Evolutionary conservation across 1,140 invertebrate species (phyloP).

Genomic region (Heliconius congener): DNA sequence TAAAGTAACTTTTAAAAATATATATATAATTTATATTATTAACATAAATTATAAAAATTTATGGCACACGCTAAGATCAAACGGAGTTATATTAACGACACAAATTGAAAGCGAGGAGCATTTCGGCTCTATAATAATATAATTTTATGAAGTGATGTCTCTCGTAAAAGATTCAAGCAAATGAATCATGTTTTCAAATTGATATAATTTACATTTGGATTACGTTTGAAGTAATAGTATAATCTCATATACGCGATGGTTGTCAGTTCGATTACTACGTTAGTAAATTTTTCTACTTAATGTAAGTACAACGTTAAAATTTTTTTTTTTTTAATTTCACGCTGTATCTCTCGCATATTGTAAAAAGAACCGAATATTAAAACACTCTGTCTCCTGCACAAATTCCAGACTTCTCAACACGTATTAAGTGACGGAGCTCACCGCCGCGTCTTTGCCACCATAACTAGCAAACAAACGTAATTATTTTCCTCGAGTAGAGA

Average conservation of each 20-base stretch:
- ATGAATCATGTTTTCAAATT: slow-evolving; percentile 5
- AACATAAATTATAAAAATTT: slow-evolving; percentile 7
- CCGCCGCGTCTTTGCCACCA: no score
- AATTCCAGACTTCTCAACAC: no score
- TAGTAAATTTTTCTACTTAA: no score
- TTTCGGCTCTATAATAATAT: not conserved
- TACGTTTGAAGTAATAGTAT: not conserved
- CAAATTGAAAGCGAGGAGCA: not conserved
- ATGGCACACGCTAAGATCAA: slow-evolving; percentile 1
- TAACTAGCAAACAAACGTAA: no score
- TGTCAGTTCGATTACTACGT: not conserved
- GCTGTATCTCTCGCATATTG: no score
- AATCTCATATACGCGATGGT: not conserved
- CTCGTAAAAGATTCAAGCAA: not conserved
- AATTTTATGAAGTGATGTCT: slow-evolving; percentile 4
- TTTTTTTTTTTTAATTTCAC: no score
- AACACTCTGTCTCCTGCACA: no score
- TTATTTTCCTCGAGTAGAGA: no score
- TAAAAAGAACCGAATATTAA: no score
- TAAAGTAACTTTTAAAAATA: slow-evolving; percentile 5
- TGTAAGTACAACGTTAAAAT: no score
- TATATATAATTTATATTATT: slow-evolving; percentile 6
- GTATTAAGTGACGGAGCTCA: no score
- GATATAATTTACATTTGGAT: not conserved
- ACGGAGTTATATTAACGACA: not conserved